A percentile compares a stretch with the other conserved stretches of the same genome.
phyloP scores from a whole-genome alignment of 2,113 vertebrate species.

The Meles meles region DNA sequence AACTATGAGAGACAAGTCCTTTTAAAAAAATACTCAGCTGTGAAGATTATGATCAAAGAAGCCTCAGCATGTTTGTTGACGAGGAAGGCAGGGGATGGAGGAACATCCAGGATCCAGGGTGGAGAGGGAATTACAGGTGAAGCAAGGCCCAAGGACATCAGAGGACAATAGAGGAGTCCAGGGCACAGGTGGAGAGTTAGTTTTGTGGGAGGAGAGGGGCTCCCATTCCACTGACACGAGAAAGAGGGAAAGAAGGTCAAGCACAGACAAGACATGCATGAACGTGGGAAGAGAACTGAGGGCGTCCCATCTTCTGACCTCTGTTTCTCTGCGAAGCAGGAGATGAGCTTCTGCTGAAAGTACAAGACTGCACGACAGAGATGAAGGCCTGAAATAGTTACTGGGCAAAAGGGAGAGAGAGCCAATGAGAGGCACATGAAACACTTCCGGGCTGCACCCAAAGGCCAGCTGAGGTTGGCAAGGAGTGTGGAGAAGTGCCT shows the following conservation, averaged over 20 bases:
- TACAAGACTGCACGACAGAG: neutral
- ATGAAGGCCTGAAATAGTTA: neutral
- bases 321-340: neutral
- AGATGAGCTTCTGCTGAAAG: neutral
- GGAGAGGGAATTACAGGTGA: neutral
- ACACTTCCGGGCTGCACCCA: neutral
- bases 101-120: neutral
- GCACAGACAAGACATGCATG: neutral
- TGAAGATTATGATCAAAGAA: neutral
- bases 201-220: neutral
- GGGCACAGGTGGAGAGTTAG: neutral
- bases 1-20: neutral
- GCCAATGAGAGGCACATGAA: neutral
- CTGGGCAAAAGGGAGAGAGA: neutral
- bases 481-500: neutral
- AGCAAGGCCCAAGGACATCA: neutral
- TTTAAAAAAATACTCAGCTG: neutral
- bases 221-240: neutral
- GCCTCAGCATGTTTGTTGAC: neutral
- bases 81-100: neutral
- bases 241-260: neutral
- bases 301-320: neutral
- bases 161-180: neutral
- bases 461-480: neutral
- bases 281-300: neutral